Conservation (phyloP, 2,797 vertebrate species). For the Podarcis siculus region DNA sequence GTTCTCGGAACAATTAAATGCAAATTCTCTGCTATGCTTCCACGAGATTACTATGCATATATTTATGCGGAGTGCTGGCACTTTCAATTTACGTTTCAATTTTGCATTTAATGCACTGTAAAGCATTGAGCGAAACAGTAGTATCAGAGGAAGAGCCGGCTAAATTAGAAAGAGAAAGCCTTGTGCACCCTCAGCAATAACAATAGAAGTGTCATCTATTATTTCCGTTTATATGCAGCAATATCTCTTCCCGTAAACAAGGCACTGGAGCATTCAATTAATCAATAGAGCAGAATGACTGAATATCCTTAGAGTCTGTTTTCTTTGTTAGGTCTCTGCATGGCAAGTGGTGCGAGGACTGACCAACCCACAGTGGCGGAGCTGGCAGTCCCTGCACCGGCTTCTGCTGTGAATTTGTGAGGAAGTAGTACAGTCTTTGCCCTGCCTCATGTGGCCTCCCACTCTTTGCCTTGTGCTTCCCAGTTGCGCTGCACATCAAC, state of each 20-base stretch:
- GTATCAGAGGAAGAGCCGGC: constrained; percentile 48
- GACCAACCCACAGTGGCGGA: neutral
- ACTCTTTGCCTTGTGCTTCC: neutral
- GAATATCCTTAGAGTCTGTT: neutral
- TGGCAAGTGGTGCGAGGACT: neutral
- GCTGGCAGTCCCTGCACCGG: neutral
- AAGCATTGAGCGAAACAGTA: constrained; percentile 52
- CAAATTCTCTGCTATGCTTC: constrained; percentile 42
- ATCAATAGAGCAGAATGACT: neutral
- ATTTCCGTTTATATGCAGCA: constrained; percentile 29
- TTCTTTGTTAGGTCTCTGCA: neutral
- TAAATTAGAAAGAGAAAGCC: constrained; percentile 54
- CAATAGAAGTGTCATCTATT: constrained; percentile 8
- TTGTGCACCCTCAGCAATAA: constrained; percentile 37
- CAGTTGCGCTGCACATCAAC: neutral
- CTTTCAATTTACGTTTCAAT: constrained; percentile 64
- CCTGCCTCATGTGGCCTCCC: neutral
- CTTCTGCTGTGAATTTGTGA: neutral
- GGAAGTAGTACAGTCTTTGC: neutral
- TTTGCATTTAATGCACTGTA: constrained; percentile 48
- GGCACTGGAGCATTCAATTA: neutral
- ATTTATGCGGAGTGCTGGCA: constrained; percentile 59
- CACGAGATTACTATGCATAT: constrained; percentile 36
- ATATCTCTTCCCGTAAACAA: constrained; percentile 13
- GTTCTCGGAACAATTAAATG: constrained; percentile 32